Conservation (phyloP, 2,888 invertebrate genomes). For the Sthenelais limicola region DNA sequence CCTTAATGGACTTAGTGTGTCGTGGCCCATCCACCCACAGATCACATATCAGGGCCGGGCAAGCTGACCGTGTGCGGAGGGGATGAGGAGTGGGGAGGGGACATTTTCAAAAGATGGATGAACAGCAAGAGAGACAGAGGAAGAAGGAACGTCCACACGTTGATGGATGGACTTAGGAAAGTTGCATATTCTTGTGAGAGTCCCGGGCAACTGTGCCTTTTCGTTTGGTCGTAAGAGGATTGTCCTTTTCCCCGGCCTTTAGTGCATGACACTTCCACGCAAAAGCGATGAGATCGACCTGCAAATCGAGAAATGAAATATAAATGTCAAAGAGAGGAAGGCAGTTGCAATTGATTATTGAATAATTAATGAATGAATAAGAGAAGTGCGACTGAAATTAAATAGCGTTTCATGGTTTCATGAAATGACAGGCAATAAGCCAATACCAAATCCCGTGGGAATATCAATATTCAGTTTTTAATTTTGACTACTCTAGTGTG, state of each 20-base stretch:
- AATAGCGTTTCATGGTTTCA: too few species aligned
- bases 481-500: too few species aligned
- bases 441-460: too few species aligned
- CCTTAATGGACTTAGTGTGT: constrained; percentile 29
- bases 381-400: too few species aligned
- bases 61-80: background rate
- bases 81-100: constrained; percentile 5
- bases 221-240: constrained; percentile 54
- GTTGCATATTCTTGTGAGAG: constrained; percentile 39
- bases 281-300: constrained; percentile 59
- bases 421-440: too few species aligned
- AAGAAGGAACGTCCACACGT: background rate
- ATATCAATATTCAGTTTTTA: too few species aligned
- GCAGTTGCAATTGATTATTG: too few species aligned
- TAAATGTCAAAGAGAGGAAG: too few species aligned
- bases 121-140: background rate
- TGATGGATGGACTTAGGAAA: constrained; percentile 8
- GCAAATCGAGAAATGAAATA: too few species aligned
- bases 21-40: background rate
- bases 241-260: constrained; percentile 56
- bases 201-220: constrained; percentile 60
- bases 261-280: constrained; percentile 64
- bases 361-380: too few species aligned
- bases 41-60: constrained; percentile 7
- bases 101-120: background rate